Evolutionary conservation across 2,797 vertebrate genomes (phyloP).

Genomic region (Pangasius macronema): DNA sequence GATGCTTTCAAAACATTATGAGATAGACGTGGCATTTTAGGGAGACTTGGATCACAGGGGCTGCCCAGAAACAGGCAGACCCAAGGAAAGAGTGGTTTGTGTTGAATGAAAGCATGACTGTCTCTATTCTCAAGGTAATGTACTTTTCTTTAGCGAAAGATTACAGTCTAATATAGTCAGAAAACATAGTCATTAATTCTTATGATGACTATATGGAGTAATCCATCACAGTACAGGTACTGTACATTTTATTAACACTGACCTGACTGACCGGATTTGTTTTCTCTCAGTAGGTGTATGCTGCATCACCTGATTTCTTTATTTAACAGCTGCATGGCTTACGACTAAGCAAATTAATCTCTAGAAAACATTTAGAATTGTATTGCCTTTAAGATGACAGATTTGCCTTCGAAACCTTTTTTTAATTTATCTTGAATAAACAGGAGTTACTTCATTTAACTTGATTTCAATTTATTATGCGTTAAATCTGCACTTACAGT

Average conservation of each 20-base stretch:
- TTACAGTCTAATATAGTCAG: slow-evolving; percentile 10
- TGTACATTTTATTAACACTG: slow-evolving; percentile 53
- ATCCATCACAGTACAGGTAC: slow-evolving; percentile 53
- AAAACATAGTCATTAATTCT: slow-evolving; percentile 11
- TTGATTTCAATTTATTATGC: not conserved
- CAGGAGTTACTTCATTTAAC: not conserved
- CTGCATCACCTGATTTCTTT: slow-evolving; percentile 47
- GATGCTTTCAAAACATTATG: slow-evolving; percentile 46
- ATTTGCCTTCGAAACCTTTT: not conserved
- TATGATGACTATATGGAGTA: slow-evolving; percentile 38
- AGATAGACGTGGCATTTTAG: slow-evolving; percentile 50
- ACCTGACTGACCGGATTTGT: slow-evolving; percentile 47
- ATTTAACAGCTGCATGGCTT: slow-evolving; percentile 55
- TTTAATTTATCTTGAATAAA: not conserved
- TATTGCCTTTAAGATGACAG: not conserved
- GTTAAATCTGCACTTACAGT: not conserved
- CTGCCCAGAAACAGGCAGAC: slow-evolving; percentile 43
- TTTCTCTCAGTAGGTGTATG: slow-evolving; percentile 52
- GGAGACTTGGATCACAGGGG: slow-evolving; percentile 36
- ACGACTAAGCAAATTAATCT: slow-evolving; percentile 15
- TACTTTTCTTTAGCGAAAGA: slow-evolving; percentile 42
- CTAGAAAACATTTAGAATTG: slow-evolving; percentile 2
- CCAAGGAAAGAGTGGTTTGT: slow-evolving; percentile 46
- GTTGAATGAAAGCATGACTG: slow-evolving; percentile 49
- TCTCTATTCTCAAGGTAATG: slow-evolving; percentile 49